A percentile compares a stretch with the other conserved stretches of the same genome.
These are phyloP conservation scores for Lepidocyrtoides sp. DNA, from an alignment of 2,888 invertebrate species.

Conservation along the genomic window DNA sequence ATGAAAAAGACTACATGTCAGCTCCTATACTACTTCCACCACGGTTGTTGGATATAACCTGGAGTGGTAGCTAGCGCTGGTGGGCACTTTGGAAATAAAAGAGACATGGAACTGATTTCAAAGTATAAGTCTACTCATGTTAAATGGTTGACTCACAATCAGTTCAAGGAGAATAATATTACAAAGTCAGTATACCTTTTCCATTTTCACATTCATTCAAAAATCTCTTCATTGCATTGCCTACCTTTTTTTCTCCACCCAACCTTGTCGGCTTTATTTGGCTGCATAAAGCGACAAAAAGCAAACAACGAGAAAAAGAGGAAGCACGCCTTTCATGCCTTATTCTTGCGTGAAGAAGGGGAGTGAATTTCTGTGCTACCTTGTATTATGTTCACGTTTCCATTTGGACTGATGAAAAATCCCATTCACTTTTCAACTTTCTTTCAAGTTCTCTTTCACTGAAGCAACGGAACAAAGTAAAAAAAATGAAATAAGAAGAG, in stretches of 20 bases:
- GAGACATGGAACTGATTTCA: conserved; percentile 43
- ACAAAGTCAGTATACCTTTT: conserved; percentile 20
- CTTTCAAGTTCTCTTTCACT: neutral
- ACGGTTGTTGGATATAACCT: neutral
- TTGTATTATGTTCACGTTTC: neutral
- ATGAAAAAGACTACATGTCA: conserved; percentile 51
- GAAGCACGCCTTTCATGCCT: no score
- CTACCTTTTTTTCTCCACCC: no score
- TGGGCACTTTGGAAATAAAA: conserved; percentile 16
- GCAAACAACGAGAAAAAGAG: neutral
- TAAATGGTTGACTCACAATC: conserved; percentile 7
- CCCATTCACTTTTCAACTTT: conserved; percentile 39
- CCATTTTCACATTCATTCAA: conserved; percentile 27
- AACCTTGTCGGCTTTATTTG: neutral
- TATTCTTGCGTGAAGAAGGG: no score
- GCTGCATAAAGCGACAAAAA: neutral
- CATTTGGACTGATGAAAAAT: conserved; percentile 45
- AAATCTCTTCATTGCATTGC: neutral
- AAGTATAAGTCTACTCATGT: neutral
- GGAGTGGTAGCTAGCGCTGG: neutral
- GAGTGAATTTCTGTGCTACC: neutral
- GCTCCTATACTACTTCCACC: neutral
- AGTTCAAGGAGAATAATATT: neutral
- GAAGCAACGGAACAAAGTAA: neutral
- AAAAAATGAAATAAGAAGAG: conserved; percentile 34